These are phyloP conservation scores for Diogma glabrata DNA, from an alignment of 2,888 invertebrate genomes.

Conservation along the genomic window DNA sequence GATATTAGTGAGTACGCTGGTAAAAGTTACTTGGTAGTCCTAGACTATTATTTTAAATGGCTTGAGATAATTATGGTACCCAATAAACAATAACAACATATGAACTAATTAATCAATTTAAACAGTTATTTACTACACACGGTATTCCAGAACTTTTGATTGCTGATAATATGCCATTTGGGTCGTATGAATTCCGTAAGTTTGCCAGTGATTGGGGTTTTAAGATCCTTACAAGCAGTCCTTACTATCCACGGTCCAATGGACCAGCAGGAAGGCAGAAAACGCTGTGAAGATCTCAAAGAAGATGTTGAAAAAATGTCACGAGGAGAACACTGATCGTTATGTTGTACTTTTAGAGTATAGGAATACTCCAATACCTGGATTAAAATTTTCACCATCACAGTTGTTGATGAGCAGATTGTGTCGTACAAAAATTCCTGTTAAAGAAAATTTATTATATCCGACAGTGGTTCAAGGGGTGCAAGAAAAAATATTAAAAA, in stretches of 20 bases:
- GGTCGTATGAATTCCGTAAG: conserved; percentile 17
- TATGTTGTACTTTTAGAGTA: conserved; percentile 14
- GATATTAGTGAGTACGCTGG: conserved; percentile 24
- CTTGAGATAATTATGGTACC: conserved; percentile 17
- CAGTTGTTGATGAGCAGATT: conserved; percentile 17
- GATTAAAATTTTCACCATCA: conserved; percentile 16
- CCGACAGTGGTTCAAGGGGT: conserved; percentile 3
- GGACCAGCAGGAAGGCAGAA: conserved; percentile 22
- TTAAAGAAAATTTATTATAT: background rate
- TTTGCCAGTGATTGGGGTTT: conserved; percentile 20
- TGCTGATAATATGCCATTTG: conserved; percentile 21
- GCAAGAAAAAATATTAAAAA: too few species aligned
- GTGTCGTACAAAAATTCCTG: conserved; percentile 15
- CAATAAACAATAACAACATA: conserved; percentile 11
- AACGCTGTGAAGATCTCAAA: conserved; percentile 19
- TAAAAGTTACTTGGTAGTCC: conserved; percentile 20
- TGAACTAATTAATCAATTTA: conserved; percentile 15
- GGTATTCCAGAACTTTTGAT: conserved; percentile 19
- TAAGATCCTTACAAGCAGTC: conserved; percentile 17
- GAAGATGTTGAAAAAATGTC: conserved; percentile 17
- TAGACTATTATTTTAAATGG: conserved; percentile 20
- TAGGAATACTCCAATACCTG: conserved; percentile 17
- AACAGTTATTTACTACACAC: conserved; percentile 17
- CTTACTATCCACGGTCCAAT: conserved; percentile 21
- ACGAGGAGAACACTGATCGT: conserved; percentile 10